Evolutionary conservation across 2,797 vertebrate species (phyloP).

Genomic region (Coranthus polyacanthus): DNA sequence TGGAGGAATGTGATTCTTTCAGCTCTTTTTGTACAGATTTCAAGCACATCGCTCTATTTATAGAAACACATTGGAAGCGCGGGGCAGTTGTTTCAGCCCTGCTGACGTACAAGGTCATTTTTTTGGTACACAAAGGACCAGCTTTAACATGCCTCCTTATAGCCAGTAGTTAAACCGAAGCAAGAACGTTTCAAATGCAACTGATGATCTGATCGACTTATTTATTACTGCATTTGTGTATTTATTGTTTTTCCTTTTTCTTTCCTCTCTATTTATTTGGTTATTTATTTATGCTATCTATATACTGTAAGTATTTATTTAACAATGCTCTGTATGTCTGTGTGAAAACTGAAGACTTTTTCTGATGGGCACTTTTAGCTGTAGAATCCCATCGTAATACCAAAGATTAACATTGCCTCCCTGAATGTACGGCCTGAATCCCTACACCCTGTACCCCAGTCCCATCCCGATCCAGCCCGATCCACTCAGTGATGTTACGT

Average conservation of each 20-base stretch:
- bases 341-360: slow-evolving; percentile 84
- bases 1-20: slow-evolving; percentile 84
- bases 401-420: slow-evolving; percentile 89
- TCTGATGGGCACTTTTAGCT: slow-evolving; percentile 87
- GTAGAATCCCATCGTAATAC: slow-evolving; percentile 88
- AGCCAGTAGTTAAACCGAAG: slow-evolving; percentile 73
- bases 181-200: slow-evolving; percentile 79
- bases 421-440: slow-evolving; percentile 87
- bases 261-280: slow-evolving; percentile 80
- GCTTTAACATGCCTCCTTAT: slow-evolving; percentile 79
- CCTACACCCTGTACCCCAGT: slow-evolving; percentile 55
- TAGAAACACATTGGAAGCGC: slow-evolving; percentile 75
- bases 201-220: slow-evolving; percentile 81
- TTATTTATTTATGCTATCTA: slow-evolving; percentile 87
- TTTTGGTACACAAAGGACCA: slow-evolving; percentile 80
- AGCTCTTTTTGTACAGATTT: slow-evolving; percentile 87
- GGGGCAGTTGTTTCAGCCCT: slow-evolving; percentile 76
- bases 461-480: slow-evolving; percentile 39
- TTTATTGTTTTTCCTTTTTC: slow-evolving; percentile 80
- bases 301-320: slow-evolving; percentile 89
- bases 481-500: slow-evolving; percentile 75
- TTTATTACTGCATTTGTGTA: slow-evolving; percentile 85
- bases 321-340: slow-evolving; percentile 84
- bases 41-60: slow-evolving; percentile 88
- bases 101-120: slow-evolving; percentile 76